Base-by-base conservation (phyloP, 2,797 vertebrate species). In the Gymnodraco acuticeps region DNA sequence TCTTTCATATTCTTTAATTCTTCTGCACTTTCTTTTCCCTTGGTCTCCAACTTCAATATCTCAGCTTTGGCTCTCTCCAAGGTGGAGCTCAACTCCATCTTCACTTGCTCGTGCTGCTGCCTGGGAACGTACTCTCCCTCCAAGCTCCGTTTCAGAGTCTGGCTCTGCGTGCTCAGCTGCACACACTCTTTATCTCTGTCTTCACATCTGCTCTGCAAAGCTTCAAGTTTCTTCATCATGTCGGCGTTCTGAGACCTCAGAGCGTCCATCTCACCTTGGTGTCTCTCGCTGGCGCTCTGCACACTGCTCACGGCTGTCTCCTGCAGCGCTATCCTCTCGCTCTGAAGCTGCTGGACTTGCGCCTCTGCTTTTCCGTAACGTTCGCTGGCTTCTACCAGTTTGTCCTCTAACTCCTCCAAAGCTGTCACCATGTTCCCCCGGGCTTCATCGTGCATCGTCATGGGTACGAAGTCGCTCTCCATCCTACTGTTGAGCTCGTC, bases 401-500 rank as follows among this genome's bases (percentile, higher is more conserved):
- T 96, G 86, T 95, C 95, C 79, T 95, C 96, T 72, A 99, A 91
- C 45, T 97, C 96, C 67, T 95, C 95, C 41, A 97, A 78, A 10
- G 93, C 87, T 0, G 72, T 68, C 0, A 94, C 93, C 53, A 95
- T 95, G 38, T 94, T 88, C 80, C 86, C 95, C 84, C 95, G 96
- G 69, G 96, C 74, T 13, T 98, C 96, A 41, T 98, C 95, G 0
- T 95, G 96, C 59, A 92, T 89, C 87, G 93, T 94, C 20, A 96
- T 58, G 64, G 96, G 94, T 65, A 99, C 87, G 0, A 96, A 97
- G 64, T 97, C 93, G 0, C 55, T 94, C 81, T 96, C 95, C 12
- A 99, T 90, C 85, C 96, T 96, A 19, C 65, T 84, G n/a, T 81
- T 94, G 31, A 98, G 85, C 69, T 93, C 91, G 0, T 97, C 95